Base-by-base conservation (phyloP, 2,888 invertebrate species). In the Galerucella pusilla region DNA sequence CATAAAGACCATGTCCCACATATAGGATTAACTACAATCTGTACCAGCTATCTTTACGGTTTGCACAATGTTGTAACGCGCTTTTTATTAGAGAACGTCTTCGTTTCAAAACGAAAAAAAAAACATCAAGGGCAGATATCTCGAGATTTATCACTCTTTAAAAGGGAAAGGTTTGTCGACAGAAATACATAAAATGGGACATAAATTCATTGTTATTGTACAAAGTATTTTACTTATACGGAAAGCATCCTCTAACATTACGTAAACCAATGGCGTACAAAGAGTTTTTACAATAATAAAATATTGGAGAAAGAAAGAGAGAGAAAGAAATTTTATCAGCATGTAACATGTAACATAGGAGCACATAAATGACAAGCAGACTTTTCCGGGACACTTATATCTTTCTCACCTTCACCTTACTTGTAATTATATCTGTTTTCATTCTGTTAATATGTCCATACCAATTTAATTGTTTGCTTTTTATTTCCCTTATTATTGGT, bases 1-100 rank as follows among this genome's bases (percentile, higher is more conserved):
- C 80, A 81, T 81, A 80, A 71, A 81, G 80, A 77, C 80, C 80
- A 75, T 80, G 81, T 78, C 80, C 80, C 75, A 81, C 80, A 78
- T 20, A 20, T 80, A 75, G 75, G 71, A 80, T 64, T 63, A 52
- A 71, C 64, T 71, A 71, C 63, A 63, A 63, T 71, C 71, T 68
- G 54, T n/a, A 46, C 42, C 28, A 20, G 16, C 45, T 68, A 68
- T 69, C 74, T 74, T 73, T 63, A 68, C 67, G 60, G 68, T 73
- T 68, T 61, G 57, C 65, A 71, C 65, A 61, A 61, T 71, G 46
- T 59, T 65, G 71, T 65, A 71, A 71, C 25, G 45, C 3, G 45
- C 3, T 71, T 71, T 71, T 71, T 71, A 71, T 71, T 71, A 71
- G 65, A 71, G 71, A 71, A 65, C 71, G 71, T 71, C 71, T 71